These are phyloP conservation scores for Pantala flavescens DNA, from an alignment of 1,140 invertebrate genomes.

Conservation along the genomic window DNA sequence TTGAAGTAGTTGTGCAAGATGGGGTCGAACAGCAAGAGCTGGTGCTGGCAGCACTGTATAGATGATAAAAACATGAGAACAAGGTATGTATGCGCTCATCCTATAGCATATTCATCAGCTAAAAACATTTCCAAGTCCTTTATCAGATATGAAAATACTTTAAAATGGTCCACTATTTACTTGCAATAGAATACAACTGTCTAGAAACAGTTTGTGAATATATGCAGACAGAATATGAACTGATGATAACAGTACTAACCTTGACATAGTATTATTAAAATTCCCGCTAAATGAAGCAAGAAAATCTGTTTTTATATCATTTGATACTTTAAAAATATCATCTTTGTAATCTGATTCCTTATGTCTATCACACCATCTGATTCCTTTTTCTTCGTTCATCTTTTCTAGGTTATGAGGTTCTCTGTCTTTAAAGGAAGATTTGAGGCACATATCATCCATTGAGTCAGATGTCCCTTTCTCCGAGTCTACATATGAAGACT, in stretches of 20 bases:
- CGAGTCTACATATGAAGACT: background rate
- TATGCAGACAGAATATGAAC: too few relatives aligned
- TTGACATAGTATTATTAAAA: background rate
- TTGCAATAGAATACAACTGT: too few relatives aligned
- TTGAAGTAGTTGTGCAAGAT: background rate
- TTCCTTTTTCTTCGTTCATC: background rate
- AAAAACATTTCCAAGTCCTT: too few relatives aligned
- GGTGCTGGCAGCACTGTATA: slow-evolving; percentile 37
- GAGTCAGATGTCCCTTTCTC: background rate
- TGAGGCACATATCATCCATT: background rate
- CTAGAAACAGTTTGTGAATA: too few relatives aligned
- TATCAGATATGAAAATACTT: too few relatives aligned
- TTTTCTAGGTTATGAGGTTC: background rate
- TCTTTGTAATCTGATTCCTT: background rate
- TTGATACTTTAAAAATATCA: background rate
- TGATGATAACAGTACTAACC: background rate
- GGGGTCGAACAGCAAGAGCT: slow-evolving; percentile 41
- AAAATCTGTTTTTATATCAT: too few relatives aligned
- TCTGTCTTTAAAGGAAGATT: background rate
- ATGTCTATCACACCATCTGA: background rate
- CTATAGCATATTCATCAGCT: too few relatives aligned
- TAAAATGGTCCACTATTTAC: too few relatives aligned
- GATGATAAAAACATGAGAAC: slow-evolving; percentile 24
- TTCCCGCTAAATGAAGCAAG: background rate
- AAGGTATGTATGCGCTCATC: too few relatives aligned